Conservation (phyloP, 2,113 vertebrate genomes). For the Pavo muticus region DNA sequence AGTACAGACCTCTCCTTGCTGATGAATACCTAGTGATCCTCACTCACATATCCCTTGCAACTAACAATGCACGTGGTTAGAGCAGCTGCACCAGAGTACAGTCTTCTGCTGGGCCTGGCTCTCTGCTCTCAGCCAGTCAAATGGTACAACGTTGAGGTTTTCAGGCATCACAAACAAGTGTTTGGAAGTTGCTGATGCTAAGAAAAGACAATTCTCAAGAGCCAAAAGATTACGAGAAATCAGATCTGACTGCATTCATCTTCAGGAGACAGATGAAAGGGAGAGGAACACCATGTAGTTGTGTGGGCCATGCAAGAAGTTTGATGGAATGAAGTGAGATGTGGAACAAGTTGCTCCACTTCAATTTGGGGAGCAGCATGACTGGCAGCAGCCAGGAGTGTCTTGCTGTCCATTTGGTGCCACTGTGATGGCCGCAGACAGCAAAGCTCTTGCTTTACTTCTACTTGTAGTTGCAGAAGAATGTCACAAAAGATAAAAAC, state of each 20-base stretch:
- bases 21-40: neutral
- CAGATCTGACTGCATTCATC: neutral
- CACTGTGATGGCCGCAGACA: neutral
- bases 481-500: neutral
- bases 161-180: neutral
- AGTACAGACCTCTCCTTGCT: neutral
- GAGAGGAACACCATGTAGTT: neutral
- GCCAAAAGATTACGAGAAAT: neutral
- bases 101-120: neutral
- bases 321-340: neutral
- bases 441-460: neutral
- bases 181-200: neutral
- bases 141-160: neutral
- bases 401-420: neutral
- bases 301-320: neutral
- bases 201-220: neutral
- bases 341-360: neutral
- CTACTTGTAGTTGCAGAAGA: neutral
- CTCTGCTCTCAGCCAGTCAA: neutral
- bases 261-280: neutral
- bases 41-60: neutral
- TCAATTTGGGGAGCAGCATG: neutral
- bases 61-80: conserved; percentile 4
- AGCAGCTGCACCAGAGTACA: neutral
- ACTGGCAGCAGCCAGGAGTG: neutral